These are phyloP conservation scores for Phymastichus coffea DNA, from an alignment of 1,140 invertebrate species.

Conservation along the genomic window DNA sequence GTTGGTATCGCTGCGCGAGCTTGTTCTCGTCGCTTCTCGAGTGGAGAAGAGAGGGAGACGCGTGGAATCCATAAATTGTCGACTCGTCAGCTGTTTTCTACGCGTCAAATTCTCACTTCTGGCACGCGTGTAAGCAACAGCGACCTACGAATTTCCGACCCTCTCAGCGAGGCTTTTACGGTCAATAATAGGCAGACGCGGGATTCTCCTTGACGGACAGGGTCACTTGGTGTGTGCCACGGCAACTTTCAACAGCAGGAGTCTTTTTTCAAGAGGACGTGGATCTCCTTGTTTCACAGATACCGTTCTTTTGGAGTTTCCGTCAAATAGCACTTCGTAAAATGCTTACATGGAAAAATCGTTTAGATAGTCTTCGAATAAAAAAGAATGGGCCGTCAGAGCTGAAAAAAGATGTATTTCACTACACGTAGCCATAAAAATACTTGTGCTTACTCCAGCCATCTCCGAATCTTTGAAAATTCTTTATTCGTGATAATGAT, in stretches of 20 bases:
- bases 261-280: constrained; percentile 20
- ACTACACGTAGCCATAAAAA: no score
- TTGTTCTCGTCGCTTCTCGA: not conserved
- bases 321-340: constrained; percentile 21
- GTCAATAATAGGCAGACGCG: constrained; percentile 35
- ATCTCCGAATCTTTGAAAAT: no score
- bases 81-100: constrained; percentile 58
- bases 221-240: constrained; percentile 31
- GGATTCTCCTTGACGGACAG: constrained; percentile 30
- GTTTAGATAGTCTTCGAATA: not conserved
- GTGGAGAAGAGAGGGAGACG: no score
- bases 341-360: not conserved
- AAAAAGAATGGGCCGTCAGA: not conserved
- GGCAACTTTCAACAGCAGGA: not conserved
- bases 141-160: constrained; percentile 13
- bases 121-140: constrained; percentile 1
- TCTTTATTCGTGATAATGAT: no score
- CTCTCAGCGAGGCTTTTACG: constrained; percentile 14
- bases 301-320: not conserved
- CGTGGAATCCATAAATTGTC: not conserved
- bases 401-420: not conserved
- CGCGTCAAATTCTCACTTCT: constrained; percentile 7
- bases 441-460: no score
- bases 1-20: not conserved
- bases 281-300: not conserved